These are phyloP conservation scores for Orthochromis indermauri DNA, from an alignment of 2,113 vertebrate species.

Conservation along the genomic window DNA sequence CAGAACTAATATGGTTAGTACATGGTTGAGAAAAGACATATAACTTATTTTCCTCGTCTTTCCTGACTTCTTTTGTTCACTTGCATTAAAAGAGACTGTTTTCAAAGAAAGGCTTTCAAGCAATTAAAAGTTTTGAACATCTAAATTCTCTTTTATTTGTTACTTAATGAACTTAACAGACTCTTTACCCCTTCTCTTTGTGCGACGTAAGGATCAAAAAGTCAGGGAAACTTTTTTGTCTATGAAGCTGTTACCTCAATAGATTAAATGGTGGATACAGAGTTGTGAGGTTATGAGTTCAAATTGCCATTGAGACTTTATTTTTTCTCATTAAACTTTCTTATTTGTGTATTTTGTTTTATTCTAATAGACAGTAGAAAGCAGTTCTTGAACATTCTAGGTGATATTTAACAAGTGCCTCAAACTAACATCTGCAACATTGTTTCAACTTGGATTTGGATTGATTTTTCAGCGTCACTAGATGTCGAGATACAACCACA, in stretches of 20 bases:
- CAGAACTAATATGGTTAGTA: background rate
- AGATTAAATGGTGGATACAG: background rate
- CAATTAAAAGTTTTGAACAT: background rate
- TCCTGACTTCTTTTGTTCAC: background rate
- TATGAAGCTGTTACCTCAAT: background rate
- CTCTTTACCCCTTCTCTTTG: background rate
- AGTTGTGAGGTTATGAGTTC: background rate
- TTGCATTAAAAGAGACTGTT: background rate
- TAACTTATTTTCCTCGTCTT: background rate
- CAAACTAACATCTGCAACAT: background rate
- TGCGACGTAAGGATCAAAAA: background rate
- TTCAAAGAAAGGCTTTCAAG: background rate
- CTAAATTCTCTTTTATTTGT: background rate
- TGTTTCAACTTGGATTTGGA: background rate
- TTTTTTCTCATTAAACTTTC: background rate
- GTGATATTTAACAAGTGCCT: background rate
- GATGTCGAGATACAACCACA: background rate
- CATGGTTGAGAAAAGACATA: background rate
- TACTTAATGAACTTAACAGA: background rate
- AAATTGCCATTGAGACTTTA: fast-evolving
- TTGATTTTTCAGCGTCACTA: background rate
- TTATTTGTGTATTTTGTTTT: background rate
- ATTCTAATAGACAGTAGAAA: background rate
- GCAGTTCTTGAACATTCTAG: background rate
- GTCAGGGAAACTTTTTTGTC: background rate